A percentile compares a stretch with the other conserved stretches of the same genome.
Conservation (phyloP, 2,797 vertebrate genomes). For the Acanthornis magna region DNA sequence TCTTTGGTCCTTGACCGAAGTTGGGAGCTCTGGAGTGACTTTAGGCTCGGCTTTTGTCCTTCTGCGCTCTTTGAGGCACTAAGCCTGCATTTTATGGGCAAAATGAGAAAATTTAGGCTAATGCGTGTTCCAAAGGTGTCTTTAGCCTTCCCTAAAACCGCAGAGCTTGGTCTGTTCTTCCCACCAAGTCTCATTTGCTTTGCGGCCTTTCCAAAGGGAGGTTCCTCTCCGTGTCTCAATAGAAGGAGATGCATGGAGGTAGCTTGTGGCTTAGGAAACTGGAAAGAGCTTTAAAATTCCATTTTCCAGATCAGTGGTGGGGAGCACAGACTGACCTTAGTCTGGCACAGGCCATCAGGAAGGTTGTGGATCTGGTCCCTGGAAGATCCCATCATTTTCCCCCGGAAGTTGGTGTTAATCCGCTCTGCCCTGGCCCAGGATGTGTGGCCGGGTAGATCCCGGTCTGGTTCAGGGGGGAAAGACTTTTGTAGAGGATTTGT, state of each 20-base stretch:
- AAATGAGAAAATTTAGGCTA: neutral
- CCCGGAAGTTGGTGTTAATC: neutral
- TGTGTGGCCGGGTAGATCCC: neutral
- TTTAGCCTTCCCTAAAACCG: neutral
- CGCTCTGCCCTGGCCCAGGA: neutral
- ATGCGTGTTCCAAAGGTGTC: neutral
- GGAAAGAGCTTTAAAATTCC: neutral
- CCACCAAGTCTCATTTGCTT: neutral
- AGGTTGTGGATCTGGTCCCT: neutral
- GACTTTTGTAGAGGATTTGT: neutral
- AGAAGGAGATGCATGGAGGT: neutral
- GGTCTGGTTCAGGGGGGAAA: neutral
- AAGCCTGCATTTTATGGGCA: neutral
- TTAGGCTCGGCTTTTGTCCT: neutral
- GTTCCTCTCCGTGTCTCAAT: neutral
- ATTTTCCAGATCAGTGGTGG: neutral
- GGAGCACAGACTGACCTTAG: neutral
- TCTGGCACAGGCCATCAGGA: neutral
- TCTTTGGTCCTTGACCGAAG: neutral
- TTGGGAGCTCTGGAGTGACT: neutral
- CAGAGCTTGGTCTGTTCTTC: neutral
- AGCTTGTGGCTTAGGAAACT: neutral
- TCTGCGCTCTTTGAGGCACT: neutral
- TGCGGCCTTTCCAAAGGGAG: neutral
- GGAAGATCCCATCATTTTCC: neutral